phyloP scores from a whole-genome alignment of 2,113 vertebrate genomes.

The Nannobrachium achirus region DNA sequence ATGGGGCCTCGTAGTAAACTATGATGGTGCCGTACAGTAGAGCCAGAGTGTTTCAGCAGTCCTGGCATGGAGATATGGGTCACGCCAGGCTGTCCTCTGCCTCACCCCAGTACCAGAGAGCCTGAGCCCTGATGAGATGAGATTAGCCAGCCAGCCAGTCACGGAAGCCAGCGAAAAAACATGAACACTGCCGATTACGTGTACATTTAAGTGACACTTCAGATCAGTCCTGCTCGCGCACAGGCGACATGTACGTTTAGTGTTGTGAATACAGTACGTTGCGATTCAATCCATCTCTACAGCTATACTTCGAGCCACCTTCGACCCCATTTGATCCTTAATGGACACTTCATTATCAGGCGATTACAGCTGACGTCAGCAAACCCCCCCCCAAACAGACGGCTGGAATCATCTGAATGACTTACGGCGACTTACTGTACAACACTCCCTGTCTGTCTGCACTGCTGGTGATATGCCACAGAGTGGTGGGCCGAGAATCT shows the following conservation, averaged over 20 bases:
- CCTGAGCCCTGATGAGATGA: conserved; percentile 77
- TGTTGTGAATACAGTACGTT: conserved; percentile 17
- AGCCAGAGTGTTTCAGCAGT: conserved; percentile 51
- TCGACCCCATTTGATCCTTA: conserved; percentile 20
- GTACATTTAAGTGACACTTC: conserved; percentile 67
- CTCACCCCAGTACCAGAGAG: conserved; percentile 68
- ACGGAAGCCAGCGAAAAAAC: conserved; percentile 56
- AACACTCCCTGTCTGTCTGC: neutral
- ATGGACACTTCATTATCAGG: conserved; percentile 32
- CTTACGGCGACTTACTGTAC: neutral
- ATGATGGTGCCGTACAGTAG: conserved; percentile 42
- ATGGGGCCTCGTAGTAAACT: conserved; percentile 66
- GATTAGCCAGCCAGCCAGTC: conserved; percentile 73
- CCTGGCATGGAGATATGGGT: conserved; percentile 74
- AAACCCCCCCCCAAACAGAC: conserved; percentile 10
- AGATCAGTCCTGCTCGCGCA: conserved; percentile 45
- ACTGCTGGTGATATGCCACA: conserved; percentile 6
- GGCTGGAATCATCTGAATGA: neutral
- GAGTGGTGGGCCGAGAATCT: neutral
- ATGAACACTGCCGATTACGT: conserved; percentile 72
- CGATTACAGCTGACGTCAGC: conserved; percentile 50
- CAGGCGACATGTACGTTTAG: conserved; percentile 67
- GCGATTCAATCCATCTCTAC: neutral
- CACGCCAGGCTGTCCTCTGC: conserved; percentile 73
- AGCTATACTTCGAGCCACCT: neutral